Evolutionary conservation across 1,140 invertebrate species (phyloP), one percentile per base, ranked within the genome.

Genomic region (Coenobita brevimanus): DNA sequence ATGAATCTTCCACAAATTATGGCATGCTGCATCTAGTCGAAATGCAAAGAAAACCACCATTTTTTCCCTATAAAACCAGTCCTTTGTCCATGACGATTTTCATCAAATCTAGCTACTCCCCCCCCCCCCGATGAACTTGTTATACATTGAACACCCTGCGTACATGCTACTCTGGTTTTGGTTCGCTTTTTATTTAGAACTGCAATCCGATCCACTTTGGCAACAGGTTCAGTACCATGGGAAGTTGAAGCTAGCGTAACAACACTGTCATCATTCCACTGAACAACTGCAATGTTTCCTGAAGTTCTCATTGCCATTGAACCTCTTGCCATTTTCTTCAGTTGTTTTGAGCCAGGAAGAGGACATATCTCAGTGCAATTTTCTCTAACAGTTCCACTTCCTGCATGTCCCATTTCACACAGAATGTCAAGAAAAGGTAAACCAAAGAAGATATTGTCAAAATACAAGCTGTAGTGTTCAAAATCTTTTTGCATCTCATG

Each of bases 371-470:
- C 54, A 57, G 54, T 57, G 54, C 54, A n/a, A 57, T 57, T 69
- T 69, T 69, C 64, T 69, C 64, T 69, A 30, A 69, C 27, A 69
- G 64, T 69, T 69, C 64, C 64, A 17, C 13, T 69, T 17, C 64
- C 64, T 69, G 64, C 64, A 69, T 69, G 64, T 69, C 64, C 64
- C 27, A 17, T 69, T 69, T 27, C 27, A 30, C n/a, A 69, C 64
- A 69, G 27, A 69, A 69, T 69, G 64, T 69, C 64, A 69, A 69
- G 64, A 17, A 69, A 27, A 69, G 64, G 64, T 30, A 69, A 69
- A 69, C 64, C 64, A 15, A 27, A 10, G 27, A 30, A 13, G 27
- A 10, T 15, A 69, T 30, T 69, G 64, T 30, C 27, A 17, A 30
- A 13, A 69, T 69, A 30, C 13, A 69, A 69, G 27, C 64, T 69